These are phyloP conservation scores for Doris montereyensis DNA, from an alignment of 2,888 invertebrate genomes.

Conservation along the genomic window DNA sequence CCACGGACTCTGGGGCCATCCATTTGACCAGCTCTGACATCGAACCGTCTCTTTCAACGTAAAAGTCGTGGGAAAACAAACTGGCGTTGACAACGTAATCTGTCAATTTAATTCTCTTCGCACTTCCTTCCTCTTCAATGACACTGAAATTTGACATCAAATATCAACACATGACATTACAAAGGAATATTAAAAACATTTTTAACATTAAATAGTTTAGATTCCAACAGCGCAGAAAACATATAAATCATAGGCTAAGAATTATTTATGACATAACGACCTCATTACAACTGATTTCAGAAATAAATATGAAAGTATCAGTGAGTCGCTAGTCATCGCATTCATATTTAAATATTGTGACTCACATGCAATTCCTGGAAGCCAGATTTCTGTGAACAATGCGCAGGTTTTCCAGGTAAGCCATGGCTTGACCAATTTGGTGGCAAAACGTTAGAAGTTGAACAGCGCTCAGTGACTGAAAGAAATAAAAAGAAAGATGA, in stretches of 20 bases:
- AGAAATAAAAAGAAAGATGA: conserved; percentile 31
- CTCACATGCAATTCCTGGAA: conserved; percentile 76
- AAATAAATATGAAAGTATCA: no score
- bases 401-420: conserved; percentile 61
- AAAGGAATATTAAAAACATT: no score
- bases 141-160: conserved; percentile 14
- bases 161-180: no score
- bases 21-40: conserved; percentile 73
- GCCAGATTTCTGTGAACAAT: conserved; percentile 69
- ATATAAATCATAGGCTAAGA: no score
- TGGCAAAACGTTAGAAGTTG: conserved; percentile 65
- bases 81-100: conserved; percentile 76
- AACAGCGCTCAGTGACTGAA: conserved; percentile 64
- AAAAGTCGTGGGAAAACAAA: conserved; percentile 73
- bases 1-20: conserved; percentile 74
- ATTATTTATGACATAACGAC: no score
- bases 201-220: no score
- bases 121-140: conserved; percentile 28
- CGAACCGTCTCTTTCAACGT: conserved; percentile 72
- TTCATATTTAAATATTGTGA: no score
- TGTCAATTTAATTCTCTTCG: conserved; percentile 64
- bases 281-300: no score
- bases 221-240: no score
- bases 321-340: no score
- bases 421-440: conserved; percentile 68